phyloP scores from a whole-genome alignment of 2,888 invertebrate species.

The Cyrtodaria siliqua region DNA sequence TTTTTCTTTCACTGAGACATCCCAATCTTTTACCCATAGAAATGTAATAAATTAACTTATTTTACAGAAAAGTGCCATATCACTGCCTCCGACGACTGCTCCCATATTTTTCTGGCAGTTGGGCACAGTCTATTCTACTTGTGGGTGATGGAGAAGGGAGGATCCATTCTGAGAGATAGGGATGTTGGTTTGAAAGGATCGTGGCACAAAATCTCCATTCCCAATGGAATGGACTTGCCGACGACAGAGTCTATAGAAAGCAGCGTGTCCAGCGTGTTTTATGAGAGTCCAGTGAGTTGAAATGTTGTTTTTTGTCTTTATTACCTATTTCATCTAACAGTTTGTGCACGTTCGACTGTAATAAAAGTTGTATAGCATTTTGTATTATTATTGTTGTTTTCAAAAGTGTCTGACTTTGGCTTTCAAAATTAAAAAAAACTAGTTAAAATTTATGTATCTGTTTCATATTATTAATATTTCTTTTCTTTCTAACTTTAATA shows the following conservation, averaged over 20 bases:
- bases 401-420: too few species aligned
- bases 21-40: too few species aligned
- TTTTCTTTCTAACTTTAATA: too few species aligned
- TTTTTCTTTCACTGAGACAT: too few species aligned
- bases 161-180: constrained; percentile 63
- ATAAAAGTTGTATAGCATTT: too few species aligned
- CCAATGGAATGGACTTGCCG: constrained; percentile 73
- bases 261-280: constrained; percentile 73
- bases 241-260: constrained; percentile 67
- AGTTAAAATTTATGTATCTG: too few species aligned
- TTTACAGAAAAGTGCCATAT: constrained; percentile 65
- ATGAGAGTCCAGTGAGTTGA: constrained; percentile 71
- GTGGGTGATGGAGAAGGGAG: constrained; percentile 77
- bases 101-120: constrained; percentile 74
- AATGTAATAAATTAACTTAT: too few species aligned
- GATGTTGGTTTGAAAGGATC: constrained; percentile 73
- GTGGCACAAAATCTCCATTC: constrained; percentile 77
- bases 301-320: constrained; percentile 9
- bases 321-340: too few species aligned
- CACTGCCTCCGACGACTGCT: constrained; percentile 77
- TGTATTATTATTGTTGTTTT: neutral
- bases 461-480: too few species aligned
- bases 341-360: too few species aligned
- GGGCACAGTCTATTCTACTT: constrained; percentile 71
- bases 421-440: too few species aligned